A percentile compares a stretch with the other conserved stretches of the same genome.
Conservation (phyloP, 2,113 vertebrate genomes). For the Osmerus eperlanus region DNA sequence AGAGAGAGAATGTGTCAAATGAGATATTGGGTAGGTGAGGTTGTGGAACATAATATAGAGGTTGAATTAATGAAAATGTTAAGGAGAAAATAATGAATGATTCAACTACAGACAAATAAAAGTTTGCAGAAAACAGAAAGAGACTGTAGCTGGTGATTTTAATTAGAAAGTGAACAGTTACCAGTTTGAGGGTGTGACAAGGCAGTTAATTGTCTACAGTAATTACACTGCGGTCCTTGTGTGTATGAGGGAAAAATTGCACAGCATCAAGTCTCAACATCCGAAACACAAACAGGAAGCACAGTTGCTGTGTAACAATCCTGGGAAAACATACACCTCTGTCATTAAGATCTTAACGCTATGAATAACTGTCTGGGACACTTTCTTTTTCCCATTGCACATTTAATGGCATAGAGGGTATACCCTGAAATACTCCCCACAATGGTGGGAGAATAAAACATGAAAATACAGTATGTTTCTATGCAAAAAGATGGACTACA, state of each 20-base stretch:
- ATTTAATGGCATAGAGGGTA: conserved; percentile 33
- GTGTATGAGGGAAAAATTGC: background rate
- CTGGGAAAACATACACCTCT: conserved; percentile 18
- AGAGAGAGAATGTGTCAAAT: background rate
- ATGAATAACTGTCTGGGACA: conserved; percentile 22
- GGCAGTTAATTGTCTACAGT: conserved; percentile 60
- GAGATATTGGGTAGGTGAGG: too few relatives aligned
- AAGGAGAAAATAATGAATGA: too few relatives aligned
- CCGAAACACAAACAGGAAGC: conserved; percentile 31
- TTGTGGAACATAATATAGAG: too few relatives aligned
- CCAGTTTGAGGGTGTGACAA: conserved; percentile 46
- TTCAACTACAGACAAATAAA: background rate
- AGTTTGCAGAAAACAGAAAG: conserved; percentile 20
- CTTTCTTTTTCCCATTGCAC: conserved; percentile 38
- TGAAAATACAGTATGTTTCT: conserved; percentile 3
- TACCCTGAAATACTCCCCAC: background rate
- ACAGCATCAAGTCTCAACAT: conserved; percentile 44
- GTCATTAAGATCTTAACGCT: conserved; percentile 43
- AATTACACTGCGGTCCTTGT: conserved; percentile 57
- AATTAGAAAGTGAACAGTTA: conserved; percentile 38
- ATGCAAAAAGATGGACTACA: conserved; percentile 19
- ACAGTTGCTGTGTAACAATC: conserved; percentile 3
- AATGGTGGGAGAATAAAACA: conserved; percentile 22
- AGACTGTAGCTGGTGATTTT: conserved; percentile 22
- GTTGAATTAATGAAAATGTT: too few relatives aligned